Conservation (phyloP, 2,113 vertebrate genomes). For the Passer domesticus region DNA sequence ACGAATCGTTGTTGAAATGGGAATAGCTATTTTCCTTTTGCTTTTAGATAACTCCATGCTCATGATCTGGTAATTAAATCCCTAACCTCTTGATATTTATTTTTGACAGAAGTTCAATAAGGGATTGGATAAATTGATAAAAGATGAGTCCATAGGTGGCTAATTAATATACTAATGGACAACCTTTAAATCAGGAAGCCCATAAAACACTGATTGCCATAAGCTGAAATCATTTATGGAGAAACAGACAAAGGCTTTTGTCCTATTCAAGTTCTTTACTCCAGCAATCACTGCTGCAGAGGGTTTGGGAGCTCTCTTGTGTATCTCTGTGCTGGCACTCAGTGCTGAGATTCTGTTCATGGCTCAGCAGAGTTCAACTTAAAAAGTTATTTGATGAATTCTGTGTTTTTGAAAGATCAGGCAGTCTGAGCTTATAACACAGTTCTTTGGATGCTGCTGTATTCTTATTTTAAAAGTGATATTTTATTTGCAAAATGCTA, state of each 20-base stretch:
- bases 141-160: neutral
- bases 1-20: neutral
- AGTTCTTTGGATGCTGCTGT: neutral
- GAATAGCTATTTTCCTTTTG: neutral
- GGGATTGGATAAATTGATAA: neutral
- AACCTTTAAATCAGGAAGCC: neutral
- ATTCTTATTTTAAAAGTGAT: fast-evolving
- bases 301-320: neutral
- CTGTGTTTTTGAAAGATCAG: neutral
- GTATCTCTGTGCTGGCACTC: neutral
- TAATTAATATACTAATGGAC: neutral
- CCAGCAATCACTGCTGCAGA: neutral
- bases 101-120: neutral
- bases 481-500: neutral
- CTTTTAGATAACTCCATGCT: neutral
- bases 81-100: neutral
- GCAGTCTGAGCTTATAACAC: neutral
- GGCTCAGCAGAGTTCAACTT: neutral
- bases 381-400: neutral
- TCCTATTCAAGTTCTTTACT: neutral
- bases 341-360: neutral
- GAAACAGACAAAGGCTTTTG: neutral
- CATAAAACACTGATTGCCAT: neutral
- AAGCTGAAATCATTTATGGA: neutral
- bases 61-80: neutral